Percentiles rank a stretch among this genome's conserved stretches.
Conservation (phyloP, 2,113 vertebrate species). For the Siniperca chuatsi region DNA sequence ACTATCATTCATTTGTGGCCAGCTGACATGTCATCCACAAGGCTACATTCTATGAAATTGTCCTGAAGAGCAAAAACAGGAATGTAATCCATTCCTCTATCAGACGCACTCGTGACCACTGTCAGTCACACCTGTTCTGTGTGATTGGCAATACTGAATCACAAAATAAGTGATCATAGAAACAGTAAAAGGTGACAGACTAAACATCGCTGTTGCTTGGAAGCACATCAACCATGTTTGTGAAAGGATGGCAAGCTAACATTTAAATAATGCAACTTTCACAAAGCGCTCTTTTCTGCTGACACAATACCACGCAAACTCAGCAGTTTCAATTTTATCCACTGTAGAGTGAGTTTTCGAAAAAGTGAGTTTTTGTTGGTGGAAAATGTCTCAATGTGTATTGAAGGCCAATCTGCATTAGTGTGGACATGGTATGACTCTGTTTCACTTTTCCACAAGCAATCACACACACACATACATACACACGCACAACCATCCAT, state of each 20-base stretch:
- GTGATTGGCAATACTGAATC: background rate
- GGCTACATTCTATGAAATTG: background rate
- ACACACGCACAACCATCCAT: constrained; percentile 42
- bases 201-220: too few relatives aligned
- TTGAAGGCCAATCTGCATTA: background rate
- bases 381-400: background rate
- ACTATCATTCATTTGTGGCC: background rate
- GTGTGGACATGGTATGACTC: constrained; percentile 5
- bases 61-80: background rate
- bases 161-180: background rate
- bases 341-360: background rate
- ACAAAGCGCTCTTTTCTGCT: background rate
- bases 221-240: background rate
- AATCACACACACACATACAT: constrained; percentile 5
- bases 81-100: background rate
- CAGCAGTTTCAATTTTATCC: background rate
- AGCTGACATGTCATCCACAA: background rate
- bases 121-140: background rate
- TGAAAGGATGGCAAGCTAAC: background rate
- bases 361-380: background rate
- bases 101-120: background rate
- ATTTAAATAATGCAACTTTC: background rate
- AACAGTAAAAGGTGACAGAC: background rate
- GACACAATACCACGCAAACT: background rate
- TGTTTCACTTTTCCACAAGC: constrained; percentile 4